Conservation (phyloP, 2,888 invertebrate genomes). For the Neelides folsomi region DNA sequence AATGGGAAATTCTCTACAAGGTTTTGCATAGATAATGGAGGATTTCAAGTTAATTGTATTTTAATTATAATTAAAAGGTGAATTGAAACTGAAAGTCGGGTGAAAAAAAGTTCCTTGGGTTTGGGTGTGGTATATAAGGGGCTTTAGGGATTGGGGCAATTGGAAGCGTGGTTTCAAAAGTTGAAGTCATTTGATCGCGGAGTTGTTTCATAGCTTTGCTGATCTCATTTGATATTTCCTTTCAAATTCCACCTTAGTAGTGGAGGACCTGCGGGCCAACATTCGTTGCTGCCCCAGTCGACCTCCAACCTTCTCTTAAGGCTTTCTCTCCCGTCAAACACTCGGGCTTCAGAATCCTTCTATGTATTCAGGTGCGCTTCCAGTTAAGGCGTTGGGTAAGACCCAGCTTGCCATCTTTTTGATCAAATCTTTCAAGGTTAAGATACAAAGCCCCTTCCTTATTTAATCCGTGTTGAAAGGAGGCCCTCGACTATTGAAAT, state of each 20-base stretch:
- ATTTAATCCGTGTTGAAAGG: too few relatives aligned
- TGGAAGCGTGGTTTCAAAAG: too few relatives aligned
- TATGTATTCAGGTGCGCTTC: constrained; percentile 10
- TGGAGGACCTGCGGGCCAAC: constrained; percentile 21
- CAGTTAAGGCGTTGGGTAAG: constrained; percentile 11
- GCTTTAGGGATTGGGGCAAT: too few relatives aligned
- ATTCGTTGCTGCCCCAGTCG: constrained; percentile 23
- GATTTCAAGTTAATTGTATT: too few relatives aligned
- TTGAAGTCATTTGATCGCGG: constrained; percentile 7
- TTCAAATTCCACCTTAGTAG: constrained; percentile 4
- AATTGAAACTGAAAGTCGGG: too few relatives aligned
- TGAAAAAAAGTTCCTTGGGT: too few relatives aligned
- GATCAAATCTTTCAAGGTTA: neutral
- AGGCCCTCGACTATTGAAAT: too few relatives aligned
- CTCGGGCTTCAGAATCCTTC: constrained; percentile 19
- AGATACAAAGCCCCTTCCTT: too few relatives aligned
- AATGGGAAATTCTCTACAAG: too few relatives aligned
- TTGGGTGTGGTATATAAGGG: too few relatives aligned
- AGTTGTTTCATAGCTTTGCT: constrained; percentile 8
- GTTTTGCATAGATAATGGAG: too few relatives aligned
- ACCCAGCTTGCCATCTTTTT: constrained; percentile 15
- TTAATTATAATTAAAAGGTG: too few relatives aligned
- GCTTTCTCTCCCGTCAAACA: constrained; percentile 14
- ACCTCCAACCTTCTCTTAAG: constrained; percentile 12
- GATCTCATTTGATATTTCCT: constrained; percentile 1